phyloP scores from a whole-genome alignment of 2,797 vertebrate species.

The Enoplosus armatus region DNA sequence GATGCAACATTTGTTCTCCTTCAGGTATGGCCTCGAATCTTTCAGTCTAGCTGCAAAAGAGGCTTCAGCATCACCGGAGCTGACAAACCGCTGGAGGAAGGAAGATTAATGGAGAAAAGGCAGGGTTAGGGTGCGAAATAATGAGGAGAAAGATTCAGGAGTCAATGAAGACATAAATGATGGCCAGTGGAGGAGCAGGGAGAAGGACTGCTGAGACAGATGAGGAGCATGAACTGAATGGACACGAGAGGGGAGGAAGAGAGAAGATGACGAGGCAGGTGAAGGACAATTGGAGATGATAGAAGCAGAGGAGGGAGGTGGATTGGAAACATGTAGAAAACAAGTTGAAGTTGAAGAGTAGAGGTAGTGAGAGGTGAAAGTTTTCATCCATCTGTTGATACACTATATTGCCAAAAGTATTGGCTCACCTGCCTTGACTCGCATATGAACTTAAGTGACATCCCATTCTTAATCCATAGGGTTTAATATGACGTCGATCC shows the following conservation, averaged over 20 bases:
- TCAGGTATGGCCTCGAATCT: background rate
- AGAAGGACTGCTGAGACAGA: background rate
- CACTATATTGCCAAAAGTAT: too few species aligned
- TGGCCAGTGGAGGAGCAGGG: conserved; percentile 23
- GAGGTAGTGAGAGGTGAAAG: too few species aligned
- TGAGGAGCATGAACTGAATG: conserved; percentile 23
- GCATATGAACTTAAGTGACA: too few species aligned
- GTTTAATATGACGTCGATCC: too few species aligned
- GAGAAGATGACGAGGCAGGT: conserved; percentile 5
- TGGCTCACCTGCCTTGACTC: too few species aligned
- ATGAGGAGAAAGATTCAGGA: conserved; percentile 28
- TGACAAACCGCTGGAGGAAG: background rate
- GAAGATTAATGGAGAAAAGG: conserved; percentile 38
- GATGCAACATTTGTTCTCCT: conserved; percentile 13
- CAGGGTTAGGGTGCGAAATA: conserved; percentile 13
- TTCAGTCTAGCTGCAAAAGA: conserved; percentile 3
- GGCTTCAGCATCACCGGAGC: conserved; percentile 8
- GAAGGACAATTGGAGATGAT: background rate
- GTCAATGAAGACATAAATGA: conserved; percentile 38
- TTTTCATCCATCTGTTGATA: background rate
- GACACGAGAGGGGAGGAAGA: background rate
- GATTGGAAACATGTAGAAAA: background rate
- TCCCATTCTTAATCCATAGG: too few species aligned
- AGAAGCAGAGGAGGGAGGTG: background rate
- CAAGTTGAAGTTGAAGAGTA: background rate